Conservation (phyloP, 2,797 vertebrate species). For the Vireo griseus region DNA sequence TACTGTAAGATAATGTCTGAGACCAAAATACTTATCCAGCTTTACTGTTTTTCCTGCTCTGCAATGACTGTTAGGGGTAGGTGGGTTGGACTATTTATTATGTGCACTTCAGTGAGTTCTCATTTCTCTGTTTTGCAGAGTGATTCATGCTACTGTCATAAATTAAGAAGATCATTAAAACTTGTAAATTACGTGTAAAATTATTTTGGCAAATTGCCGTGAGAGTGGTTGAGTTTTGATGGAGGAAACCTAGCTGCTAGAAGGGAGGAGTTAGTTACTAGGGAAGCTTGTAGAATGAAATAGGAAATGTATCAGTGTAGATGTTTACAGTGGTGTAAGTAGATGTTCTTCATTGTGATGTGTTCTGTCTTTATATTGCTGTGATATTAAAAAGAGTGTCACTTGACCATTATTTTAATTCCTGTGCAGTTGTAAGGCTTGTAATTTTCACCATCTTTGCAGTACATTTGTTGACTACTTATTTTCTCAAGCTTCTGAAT, state of each 20-base stretch:
- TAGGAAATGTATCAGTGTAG: background rate
- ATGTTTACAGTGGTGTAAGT: background rate
- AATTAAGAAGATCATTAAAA: background rate
- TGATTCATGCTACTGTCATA: background rate
- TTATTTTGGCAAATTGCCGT: background rate
- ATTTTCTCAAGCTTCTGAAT: background rate
- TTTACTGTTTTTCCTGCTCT: background rate
- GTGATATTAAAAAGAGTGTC: background rate
- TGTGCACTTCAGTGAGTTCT: background rate
- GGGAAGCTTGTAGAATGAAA: background rate
- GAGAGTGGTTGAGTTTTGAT: background rate
- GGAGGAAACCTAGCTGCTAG: background rate
- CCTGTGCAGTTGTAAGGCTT: background rate
- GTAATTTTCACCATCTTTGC: background rate
- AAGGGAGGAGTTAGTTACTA: background rate
- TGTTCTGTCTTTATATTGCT: background rate
- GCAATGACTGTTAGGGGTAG: background rate
- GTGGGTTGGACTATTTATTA: background rate
- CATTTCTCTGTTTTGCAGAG: background rate
- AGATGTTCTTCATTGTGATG: background rate
- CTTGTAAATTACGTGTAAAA: background rate
- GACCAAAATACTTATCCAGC: background rate
- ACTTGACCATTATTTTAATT: background rate
- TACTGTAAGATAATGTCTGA: background rate
- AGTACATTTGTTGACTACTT: background rate